Conservation (phyloP, 2,888 invertebrate genomes). For the Apoda limacodes region DNA sequence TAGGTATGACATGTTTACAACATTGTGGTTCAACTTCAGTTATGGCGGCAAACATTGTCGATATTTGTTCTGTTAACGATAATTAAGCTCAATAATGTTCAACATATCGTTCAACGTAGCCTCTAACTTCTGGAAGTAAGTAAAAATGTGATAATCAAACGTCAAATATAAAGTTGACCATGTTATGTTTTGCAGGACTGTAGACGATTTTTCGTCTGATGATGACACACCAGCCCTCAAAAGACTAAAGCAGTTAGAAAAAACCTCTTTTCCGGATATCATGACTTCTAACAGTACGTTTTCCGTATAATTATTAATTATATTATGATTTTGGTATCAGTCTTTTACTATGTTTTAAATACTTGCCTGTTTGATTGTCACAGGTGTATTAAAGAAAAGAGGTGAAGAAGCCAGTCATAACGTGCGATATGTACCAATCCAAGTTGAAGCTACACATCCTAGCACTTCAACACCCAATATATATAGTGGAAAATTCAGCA, state of each 20-base stretch:
- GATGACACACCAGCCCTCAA: slow-evolving; percentile 52
- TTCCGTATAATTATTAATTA: no score
- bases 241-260: slow-evolving; percentile 43
- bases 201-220: slow-evolving; percentile 50
- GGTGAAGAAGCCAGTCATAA: no score
- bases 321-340: no score
- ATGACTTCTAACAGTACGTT: slow-evolving; percentile 43
- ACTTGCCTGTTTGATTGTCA: no score
- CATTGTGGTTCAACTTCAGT: slow-evolving; percentile 35
- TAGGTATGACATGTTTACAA: slow-evolving; percentile 65
- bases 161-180: no score
- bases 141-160: slow-evolving; percentile 13
- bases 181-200: slow-evolving; percentile 38
- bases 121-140: slow-evolving; percentile 54
- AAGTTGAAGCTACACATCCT: slow-evolving; percentile 42
- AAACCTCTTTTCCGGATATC: slow-evolving; percentile 41
- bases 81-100: slow-evolving; percentile 29
- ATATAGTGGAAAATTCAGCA: slow-evolving; percentile 12
- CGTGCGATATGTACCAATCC: slow-evolving; percentile 54
- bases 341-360: no score
- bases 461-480: slow-evolving; percentile 54
- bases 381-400: no score
- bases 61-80: slow-evolving; percentile 21
- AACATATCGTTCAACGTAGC: slow-evolving; percentile 47
- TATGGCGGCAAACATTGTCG: slow-evolving; percentile 61